A percentile compares a stretch with the other conserved stretches of the same genome.
Conservation (phyloP, 2,113 vertebrate species). For the Tympanuchus pallidicinctus region DNA sequence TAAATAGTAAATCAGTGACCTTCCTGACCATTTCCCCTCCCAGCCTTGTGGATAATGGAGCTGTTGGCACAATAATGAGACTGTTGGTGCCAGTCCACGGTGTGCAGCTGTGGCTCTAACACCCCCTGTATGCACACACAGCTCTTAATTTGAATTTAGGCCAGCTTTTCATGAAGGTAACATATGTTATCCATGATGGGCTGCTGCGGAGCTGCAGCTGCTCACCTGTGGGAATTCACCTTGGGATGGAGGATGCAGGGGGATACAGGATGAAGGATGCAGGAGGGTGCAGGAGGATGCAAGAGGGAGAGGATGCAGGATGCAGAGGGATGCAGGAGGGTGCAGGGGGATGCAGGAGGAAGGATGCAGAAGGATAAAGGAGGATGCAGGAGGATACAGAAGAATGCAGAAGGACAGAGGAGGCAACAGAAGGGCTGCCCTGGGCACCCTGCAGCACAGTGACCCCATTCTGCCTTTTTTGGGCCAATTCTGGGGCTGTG, state of each 20-base stretch:
- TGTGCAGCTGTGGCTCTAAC: background rate
- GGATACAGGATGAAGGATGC: no score
- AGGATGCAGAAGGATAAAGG: no score
- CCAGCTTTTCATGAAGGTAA: background rate
- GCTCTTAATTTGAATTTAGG: constrained; percentile 2
- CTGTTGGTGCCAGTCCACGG: background rate
- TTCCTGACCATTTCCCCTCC: background rate
- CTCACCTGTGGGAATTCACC: background rate
- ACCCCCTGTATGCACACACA: background rate
- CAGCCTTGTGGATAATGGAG: no score
- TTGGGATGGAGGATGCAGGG: background rate
- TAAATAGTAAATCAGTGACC: no score
- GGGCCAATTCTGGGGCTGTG: background rate
- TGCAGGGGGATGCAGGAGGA: no score
- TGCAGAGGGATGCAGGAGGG: no score
- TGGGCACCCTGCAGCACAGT: background rate
- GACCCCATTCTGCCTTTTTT: background rate
- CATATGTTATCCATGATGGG: background rate
- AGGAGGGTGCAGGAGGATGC: no score
- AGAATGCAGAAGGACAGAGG: no score
- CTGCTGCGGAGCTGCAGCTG: background rate
- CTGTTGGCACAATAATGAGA: background rate
- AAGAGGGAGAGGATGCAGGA: no score
- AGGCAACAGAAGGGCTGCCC: background rate
- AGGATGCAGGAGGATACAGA: no score